phyloP scores from a whole-genome alignment of 2,888 invertebrate species.

The Caenorhabditis doughertyi region DNA sequence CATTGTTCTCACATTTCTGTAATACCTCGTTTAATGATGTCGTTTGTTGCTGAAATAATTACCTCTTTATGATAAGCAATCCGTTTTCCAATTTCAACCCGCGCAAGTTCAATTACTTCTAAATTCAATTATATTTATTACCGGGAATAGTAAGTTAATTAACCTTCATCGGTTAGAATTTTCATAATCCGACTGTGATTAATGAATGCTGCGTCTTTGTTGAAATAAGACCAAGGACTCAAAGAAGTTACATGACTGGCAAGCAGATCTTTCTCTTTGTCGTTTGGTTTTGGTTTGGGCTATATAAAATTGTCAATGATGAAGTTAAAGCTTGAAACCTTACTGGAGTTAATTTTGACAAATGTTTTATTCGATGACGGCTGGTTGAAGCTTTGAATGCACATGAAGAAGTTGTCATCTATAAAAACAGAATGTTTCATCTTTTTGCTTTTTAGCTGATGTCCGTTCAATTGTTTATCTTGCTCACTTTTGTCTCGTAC shows the following conservation, averaged over 20 bases:
- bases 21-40: background rate
- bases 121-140: background rate
- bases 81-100: constrained; percentile 9
- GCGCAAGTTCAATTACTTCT: constrained; percentile 1
- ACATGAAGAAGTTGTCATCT: too few species aligned
- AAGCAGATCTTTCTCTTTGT: background rate
- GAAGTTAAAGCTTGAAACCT: too few species aligned
- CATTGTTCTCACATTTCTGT: constrained; percentile 20
- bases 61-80: constrained; percentile 42
- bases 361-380: too few species aligned
- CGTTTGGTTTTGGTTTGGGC: background rate
- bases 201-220: background rate
- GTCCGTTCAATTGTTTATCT: too few species aligned
- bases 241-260: background rate
- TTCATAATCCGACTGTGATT: background rate
- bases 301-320: too few species aligned
- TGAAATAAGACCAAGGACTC: constrained; percentile 31
- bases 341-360: too few species aligned
- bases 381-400: too few species aligned
- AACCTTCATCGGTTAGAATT: constrained; percentile 8
- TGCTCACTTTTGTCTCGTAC: too few species aligned
- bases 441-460: too few species aligned
- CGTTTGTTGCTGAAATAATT: background rate
- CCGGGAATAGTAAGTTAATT: background rate
- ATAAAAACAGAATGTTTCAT: too few species aligned